phyloP scores from a whole-genome alignment of 2,113 vertebrate genomes.

The Hypocryptadius cinnamomeus region DNA sequence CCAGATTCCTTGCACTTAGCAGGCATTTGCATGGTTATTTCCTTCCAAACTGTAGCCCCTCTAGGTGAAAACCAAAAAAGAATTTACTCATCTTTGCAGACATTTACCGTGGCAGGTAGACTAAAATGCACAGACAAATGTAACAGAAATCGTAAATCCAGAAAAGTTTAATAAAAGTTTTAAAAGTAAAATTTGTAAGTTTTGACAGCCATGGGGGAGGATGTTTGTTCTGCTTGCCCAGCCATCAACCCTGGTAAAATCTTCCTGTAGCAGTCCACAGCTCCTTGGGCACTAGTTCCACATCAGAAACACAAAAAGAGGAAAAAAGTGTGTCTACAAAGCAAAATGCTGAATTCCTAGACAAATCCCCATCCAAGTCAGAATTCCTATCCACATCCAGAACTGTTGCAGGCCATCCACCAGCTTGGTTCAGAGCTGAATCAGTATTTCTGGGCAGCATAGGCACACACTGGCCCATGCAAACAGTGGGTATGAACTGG shows the following conservation, averaged over 20 bases:
- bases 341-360: background rate
- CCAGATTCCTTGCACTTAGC: background rate
- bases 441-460: background rate
- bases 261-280: background rate
- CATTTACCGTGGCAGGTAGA: background rate
- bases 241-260: background rate
- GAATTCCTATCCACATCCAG: background rate
- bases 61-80: background rate
- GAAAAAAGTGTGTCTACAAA: rapidly evolving
- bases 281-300: background rate
- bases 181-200: background rate
- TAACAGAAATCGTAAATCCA: background rate
- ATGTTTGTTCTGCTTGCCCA: background rate
- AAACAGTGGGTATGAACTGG: rapidly evolving
- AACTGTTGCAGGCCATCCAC: background rate
- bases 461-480: background rate
- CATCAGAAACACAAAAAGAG: background rate
- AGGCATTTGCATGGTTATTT: background rate
- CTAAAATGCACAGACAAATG: background rate
- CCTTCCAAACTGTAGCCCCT: background rate
- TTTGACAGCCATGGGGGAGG: background rate
- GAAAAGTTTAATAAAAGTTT: no score
- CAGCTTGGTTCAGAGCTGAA: background rate
- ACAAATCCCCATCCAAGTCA: background rate
- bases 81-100: background rate